Conservation (phyloP, 2,888 invertebrate genomes). For the Hemistola chrysoprasaria region DNA sequence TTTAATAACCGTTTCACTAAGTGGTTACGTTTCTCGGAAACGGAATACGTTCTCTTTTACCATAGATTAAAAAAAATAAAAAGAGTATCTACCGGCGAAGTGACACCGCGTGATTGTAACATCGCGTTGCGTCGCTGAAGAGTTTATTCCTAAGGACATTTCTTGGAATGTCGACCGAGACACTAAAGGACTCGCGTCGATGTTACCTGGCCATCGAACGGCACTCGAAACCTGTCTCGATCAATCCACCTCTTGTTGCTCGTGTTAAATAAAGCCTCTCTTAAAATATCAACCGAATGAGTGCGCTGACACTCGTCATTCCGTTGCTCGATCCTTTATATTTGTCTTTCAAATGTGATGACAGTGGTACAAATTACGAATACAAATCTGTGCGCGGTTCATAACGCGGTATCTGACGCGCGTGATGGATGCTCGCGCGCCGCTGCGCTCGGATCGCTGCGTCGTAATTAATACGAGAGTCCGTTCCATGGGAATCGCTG, state of each 20-base stretch:
- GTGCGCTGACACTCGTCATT: constrained; percentile 78
- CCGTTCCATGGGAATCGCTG: constrained; percentile 70
- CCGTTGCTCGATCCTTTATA: constrained; percentile 80
- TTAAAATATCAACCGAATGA: constrained; percentile 77
- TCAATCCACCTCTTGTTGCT: constrained; percentile 80
- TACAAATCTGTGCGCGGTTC: constrained; percentile 80
- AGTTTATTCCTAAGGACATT: constrained; percentile 64
- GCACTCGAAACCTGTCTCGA: constrained; percentile 81
- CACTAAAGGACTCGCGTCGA: constrained; percentile 61
- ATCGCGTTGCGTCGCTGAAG: constrained; percentile 55
- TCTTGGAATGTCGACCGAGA: constrained; percentile 70
- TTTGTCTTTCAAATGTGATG: constrained; percentile 83
- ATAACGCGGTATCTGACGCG: constrained; percentile 74
- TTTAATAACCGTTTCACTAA: constrained; percentile 27
- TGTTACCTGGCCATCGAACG: constrained; percentile 70
- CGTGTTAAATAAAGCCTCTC: constrained; percentile 79
- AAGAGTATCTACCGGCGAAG: constrained; percentile 30
- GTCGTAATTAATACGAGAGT: constrained; percentile 74
- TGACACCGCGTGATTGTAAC: constrained; percentile 47
- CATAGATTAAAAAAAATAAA: constrained; percentile 25
- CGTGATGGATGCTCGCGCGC: constrained; percentile 72
- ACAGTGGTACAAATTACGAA: constrained; percentile 81
- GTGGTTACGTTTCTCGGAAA: constrained; percentile 24
- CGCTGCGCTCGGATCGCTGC: constrained; percentile 63
- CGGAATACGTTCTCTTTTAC: constrained; percentile 15